Base-by-base conservation (phyloP, 2,797 vertebrate genomes). In the Anguilla anguilla region DNA sequence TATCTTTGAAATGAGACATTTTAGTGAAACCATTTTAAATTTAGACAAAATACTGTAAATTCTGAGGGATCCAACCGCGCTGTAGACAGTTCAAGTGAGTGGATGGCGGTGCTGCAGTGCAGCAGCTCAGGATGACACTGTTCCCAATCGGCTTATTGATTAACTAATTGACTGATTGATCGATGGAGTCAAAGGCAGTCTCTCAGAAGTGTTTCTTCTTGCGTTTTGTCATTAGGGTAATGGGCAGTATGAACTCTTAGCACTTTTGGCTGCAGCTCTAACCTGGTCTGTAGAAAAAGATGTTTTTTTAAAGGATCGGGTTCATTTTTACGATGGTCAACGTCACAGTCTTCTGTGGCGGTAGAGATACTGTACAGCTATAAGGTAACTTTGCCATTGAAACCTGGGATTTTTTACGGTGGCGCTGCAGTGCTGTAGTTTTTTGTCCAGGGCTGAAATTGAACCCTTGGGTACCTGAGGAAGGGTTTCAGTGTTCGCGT, bases 401-500 rank as follows among this genome's bases (percentile, higher is more conserved):
- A n/a, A 49, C 43, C 77, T 1, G 74, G 39, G 43, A 46, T n/a
- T 43, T 74, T 43, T 11, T 22, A 69, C 22, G 28, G 15, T 46
- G 17, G 17, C 19, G 17, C 39, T 79, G 43, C 19, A 46, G 5
- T n/a, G 43, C 43, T 81, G 77, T 49, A n/a, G 43, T 81, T 81
- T 81, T 81, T 81, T 49, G 49, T 81, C 77, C 77, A 46, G 15
- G 19, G 77, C 6, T 81, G 49, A 81, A 49, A 81, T 81, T 81
- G 43, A 81, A 19, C 77, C 19, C 22, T 49, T 49, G 19, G 43
- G 77, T 46, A 25, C 5, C 22, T 19, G 43, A 25, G 43, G 43
- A n/a, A 69, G 28, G n/a, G 4, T n/a, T 64, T 69, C 17, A 46
- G 46, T 15, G 17, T 1, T n/a, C n/a, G 31, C 53, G 35, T 57